Conservation (phyloP, 2,888 invertebrate genomes). For the Podabrus alpinus region DNA sequence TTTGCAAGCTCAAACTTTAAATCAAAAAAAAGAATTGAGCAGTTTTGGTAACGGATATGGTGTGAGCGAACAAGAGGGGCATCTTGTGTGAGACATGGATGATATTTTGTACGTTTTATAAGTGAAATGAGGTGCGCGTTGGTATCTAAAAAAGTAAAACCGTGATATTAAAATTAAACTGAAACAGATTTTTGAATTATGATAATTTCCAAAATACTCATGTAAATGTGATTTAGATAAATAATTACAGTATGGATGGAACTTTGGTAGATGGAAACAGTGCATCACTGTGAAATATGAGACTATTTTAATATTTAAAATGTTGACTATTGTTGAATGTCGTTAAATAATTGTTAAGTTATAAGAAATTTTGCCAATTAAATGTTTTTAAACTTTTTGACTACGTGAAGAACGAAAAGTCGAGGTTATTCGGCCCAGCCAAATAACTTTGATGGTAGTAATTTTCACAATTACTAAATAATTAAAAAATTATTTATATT, state of each 20-base stretch:
- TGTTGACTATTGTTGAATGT: slow-evolving; percentile 31
- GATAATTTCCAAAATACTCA: slow-evolving; percentile 14
- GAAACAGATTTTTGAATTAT: background rate
- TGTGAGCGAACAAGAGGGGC: slow-evolving; percentile 56
- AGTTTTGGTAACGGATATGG: slow-evolving; percentile 56
- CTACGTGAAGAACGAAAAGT: background rate
- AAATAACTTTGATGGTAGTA: background rate
- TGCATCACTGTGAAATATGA: slow-evolving; percentile 28
- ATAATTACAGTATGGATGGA: slow-evolving; percentile 26
- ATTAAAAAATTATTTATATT: background rate
- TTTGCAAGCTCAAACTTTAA: slow-evolving; percentile 53
- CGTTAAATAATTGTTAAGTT: slow-evolving; percentile 31
- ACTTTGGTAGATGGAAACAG: slow-evolving; percentile 19
- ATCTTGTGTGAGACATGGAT: slow-evolving; percentile 56
- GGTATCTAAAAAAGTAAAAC: background rate
- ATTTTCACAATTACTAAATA: background rate
- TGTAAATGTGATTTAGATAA: slow-evolving; percentile 31
- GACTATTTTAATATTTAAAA: slow-evolving; percentile 32
- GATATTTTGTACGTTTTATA: slow-evolving; percentile 37
- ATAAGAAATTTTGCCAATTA: slow-evolving; percentile 19
- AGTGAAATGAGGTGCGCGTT: slow-evolving; percentile 10
- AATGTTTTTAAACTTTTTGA: slow-evolving; percentile 11
- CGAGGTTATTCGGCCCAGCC: background rate
- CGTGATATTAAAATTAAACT: slow-evolving; percentile 20
- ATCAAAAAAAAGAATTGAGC: slow-evolving; percentile 53